Evolutionary conservation across 2,888 invertebrate genomes (phyloP), one percentile per base, ranked within the genome.

Genomic region (Nasonovia ribisnigri): DNA sequence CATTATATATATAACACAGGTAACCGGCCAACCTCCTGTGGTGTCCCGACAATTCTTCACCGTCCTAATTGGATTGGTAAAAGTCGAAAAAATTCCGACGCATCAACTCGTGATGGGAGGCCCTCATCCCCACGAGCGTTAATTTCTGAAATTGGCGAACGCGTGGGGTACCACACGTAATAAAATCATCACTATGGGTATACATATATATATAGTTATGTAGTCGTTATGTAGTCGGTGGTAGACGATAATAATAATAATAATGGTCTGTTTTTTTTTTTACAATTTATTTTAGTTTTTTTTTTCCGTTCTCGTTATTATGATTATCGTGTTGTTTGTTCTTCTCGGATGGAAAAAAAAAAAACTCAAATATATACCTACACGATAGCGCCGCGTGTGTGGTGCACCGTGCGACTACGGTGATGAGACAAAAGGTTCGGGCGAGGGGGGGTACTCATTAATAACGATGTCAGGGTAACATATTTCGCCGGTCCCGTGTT

Each of bases 401-500:
- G 13, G 46, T 42, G 77, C 46, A 84, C 36, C 36, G 54, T 54
- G 26, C 86, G 57, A 77, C 77, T 36, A 36, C 77, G 77, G 8
- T 8, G 51, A 77, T 88, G 88, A 88, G 88, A 92, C 67, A 88
- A 87, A 92, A 92, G 87, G 46, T 84, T n/a, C 26, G 2, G 84
- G 29, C 54, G 67, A 43, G 60, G 42, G 87, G 84, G 57, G 54
- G 84, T 60, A 90, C 93, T 93, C 93, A 90, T 93, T 93, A 93
- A 93, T 93, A 93, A 93, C 93, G 93, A 93, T 86, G 93, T 88
- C 92, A 42, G 92, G 92, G 92, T 86, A 87, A 92, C 92, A 26
- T 77, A 77, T 92, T 87, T 92, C 26, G 92, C n/a, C 57, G 89
- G 93, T 77, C 88, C 92, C 88, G 43, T 60, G 46, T 87, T 92